Evolutionary conservation across 2,888 invertebrate genomes (phyloP).

Genomic region (Conistra vaccinii): DNA sequence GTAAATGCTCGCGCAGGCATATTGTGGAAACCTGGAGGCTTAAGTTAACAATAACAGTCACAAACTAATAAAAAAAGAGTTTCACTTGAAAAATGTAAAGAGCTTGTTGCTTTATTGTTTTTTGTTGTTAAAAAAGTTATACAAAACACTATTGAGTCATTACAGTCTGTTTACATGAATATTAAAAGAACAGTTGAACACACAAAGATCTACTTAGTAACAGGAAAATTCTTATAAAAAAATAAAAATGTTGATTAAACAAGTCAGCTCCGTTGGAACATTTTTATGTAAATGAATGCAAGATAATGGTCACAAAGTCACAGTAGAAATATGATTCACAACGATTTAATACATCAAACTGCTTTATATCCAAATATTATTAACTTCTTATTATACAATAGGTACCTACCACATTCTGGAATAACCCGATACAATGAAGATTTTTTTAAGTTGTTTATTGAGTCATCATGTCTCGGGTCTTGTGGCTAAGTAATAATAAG

Average conservation of each 20-base stretch:
- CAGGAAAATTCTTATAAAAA: slow-evolving; percentile 22
- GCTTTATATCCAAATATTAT: slow-evolving; percentile 9
- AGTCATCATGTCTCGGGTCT: not conserved
- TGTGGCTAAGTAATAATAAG: too few relatives aligned
- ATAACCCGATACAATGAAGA: slow-evolving; percentile 1
- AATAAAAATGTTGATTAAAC: not conserved
- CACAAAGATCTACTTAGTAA: not conserved
- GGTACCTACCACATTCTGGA: not conserved
- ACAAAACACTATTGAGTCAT: slow-evolving; percentile 2
- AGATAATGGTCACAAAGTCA: slow-evolving; percentile 3
- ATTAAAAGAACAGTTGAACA: slow-evolving; percentile 10
- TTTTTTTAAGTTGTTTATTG: not conserved
- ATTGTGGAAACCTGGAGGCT: not conserved
- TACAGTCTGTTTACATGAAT: not conserved
- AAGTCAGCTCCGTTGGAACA: slow-evolving; percentile 6
- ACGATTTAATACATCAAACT: slow-evolving; percentile 9
- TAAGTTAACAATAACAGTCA: slow-evolving; percentile 10
- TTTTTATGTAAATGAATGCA: slow-evolving; percentile 29
- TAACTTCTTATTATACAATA: slow-evolving; percentile 4
- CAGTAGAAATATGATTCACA: slow-evolving; percentile 28
- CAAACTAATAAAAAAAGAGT: slow-evolving; percentile 1
- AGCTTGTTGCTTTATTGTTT: not conserved
- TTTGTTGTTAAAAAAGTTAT: not conserved
- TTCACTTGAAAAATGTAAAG: not conserved
- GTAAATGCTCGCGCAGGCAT: slow-evolving; percentile 15